Percentiles rank a stretch among this genome's conserved stretches.
These are phyloP conservation scores for Barypeithes pellucidus DNA, from an alignment of 2,888 invertebrate species.

Conservation along the genomic window DNA sequence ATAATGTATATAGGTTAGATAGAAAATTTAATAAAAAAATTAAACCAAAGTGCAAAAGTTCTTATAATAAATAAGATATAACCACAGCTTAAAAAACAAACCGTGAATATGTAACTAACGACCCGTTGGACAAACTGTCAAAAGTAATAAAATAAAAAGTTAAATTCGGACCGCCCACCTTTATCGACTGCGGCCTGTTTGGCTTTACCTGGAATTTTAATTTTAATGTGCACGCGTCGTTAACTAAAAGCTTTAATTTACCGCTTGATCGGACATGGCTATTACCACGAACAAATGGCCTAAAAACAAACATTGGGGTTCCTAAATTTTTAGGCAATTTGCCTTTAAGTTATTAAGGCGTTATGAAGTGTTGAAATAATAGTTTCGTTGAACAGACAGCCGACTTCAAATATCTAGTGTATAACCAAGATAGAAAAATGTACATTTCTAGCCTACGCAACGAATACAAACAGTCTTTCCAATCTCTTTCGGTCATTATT, in stretches of 20 bases:
- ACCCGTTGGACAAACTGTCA: slow-evolving; percentile 56
- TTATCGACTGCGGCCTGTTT: slow-evolving; percentile 53
- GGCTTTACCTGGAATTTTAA: slow-evolving; percentile 62
- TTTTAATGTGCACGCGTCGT: slow-evolving; percentile 61
- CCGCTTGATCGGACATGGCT: slow-evolving; percentile 56
- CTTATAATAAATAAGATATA: slow-evolving; percentile 1
- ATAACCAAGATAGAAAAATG: too few species aligned
- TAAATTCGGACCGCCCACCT: slow-evolving; percentile 59
- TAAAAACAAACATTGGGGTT: slow-evolving; percentile 28
- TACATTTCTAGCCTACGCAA: too few species aligned
- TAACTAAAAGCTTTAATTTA: slow-evolving; percentile 61
- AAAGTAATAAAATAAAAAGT: slow-evolving; percentile 61
- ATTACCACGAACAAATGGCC: slow-evolving; percentile 35
- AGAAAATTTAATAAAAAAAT: too few species aligned
- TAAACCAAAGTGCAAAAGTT: too few species aligned
- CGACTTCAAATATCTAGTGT: neutral
- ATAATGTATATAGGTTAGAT: too few species aligned
- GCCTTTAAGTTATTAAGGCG: neutral
- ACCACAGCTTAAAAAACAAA: slow-evolving; percentile 1
- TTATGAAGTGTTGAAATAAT: too few species aligned
- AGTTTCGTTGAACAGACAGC: too few species aligned
- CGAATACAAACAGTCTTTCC: too few species aligned
- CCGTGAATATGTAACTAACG: slow-evolving; percentile 38
- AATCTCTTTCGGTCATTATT: too few species aligned
- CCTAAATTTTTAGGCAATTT: neutral